Base-by-base conservation (phyloP, 2,888 invertebrate genomes). In the Eudemis profundana region DNA sequence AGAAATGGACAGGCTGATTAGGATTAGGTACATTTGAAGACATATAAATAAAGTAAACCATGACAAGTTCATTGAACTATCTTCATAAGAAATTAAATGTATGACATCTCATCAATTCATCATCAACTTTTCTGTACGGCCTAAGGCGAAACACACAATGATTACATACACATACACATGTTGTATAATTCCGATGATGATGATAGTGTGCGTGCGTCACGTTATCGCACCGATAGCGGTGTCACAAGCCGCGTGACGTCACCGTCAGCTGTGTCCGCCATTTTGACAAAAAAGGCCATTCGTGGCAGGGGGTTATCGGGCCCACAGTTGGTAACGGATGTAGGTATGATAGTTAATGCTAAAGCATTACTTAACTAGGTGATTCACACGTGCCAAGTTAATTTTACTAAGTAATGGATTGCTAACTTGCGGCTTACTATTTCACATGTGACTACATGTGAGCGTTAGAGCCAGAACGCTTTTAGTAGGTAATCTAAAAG, bases 181-280 rank as follows among this genome's bases (percentile, higher is more conserved):
- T 46, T 57, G 44, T 57, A 54, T 63, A 57, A 50, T 23, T 23
- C 63, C 29, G 17, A 36, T 47, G 36, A 15, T 59, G 64, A 33
- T 59, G 33, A 44, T 42, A 51, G 66, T 67, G 44, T 68, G 74
- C 70, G 69, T 73, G 72, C 53, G 76, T 72, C 75, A 76, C 73
- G 69, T 67, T 69, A 65, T 61, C 64, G 64, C 67, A 8, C 53
- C 60, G 68, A 61, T 61, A 61, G 54, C 56, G 65, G 54, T 62
- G 65, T 66, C 77, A 74, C 72, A 74, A 71, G 71, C 68, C 67
- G 62, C 68, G 71, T 76, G 73, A 80, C 80, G 80, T 80, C 81
- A 78, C 67, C 72, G 70, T 77, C 79, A 81, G 79, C 81, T 81
- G 78, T 69, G 66, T 49, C 64, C 60, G 68, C 60, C 60, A 62